Evolutionary conservation across 1,140 invertebrate species (phyloP), one percentile per base, ranked within the genome.

Genomic region (Coenobita brevimanus): DNA sequence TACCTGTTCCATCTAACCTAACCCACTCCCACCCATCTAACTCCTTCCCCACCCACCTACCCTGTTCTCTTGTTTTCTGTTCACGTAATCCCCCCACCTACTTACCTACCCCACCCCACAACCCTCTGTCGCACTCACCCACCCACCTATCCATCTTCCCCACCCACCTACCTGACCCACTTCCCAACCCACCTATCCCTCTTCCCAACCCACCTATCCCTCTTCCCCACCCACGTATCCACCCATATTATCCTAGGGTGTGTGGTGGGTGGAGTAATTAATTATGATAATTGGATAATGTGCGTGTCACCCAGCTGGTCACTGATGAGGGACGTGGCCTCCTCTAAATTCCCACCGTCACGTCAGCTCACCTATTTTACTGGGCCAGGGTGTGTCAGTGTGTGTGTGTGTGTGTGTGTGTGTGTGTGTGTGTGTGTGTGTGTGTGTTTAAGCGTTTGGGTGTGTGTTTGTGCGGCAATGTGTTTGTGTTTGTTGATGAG

Each of bases 251-350:
- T 50, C 46, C 46, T 8, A 50, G 38, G 46, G 41, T 33, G 46
- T 79, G 38, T 17, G 75, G n/a, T 38, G 46, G n/a, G 46, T 50
- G 10, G 8, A 60, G 41, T 80, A 87, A 87, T 87, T 79, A 87
- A 80, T 87, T 80, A 80, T 80, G 46, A 87, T 87, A 73, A 87
- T 87, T 87, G 38, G 67, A 64, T 81, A 87, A 87, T 80, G 85
- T 80, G 67, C 76, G 50, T 80, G 76, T 86, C 36, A 24, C 84
- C 75, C 60, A 27, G 62, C 43, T 71, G 27, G 41, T 46, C 50
- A 54, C 60, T 84, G 69, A 84, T 71, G 73, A 76, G 73, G 73
- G 38, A 46, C 24, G 73, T 38, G 33, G n/a, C 33, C 33, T 8
- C 2, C 8, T 41, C 33, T 76, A 76, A 76, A 50, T 50, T 50